These are phyloP conservation scores for Mastomys natalensis DNA, from an alignment of 2,113 vertebrate species.

Conservation along the genomic window DNA sequence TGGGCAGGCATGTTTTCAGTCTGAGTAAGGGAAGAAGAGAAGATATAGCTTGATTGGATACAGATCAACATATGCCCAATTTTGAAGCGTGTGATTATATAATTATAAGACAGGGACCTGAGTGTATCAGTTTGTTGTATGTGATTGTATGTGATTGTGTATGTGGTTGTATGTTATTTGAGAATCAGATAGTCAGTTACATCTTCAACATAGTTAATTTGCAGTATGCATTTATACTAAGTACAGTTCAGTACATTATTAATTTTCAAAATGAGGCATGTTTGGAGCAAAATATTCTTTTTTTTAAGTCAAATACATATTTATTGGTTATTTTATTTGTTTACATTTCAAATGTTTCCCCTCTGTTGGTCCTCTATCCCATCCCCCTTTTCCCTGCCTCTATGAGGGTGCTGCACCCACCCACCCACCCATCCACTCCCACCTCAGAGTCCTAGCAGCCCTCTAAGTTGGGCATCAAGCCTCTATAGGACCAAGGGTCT, in stretches of 20 bases:
- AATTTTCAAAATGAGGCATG: background rate
- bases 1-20: background rate
- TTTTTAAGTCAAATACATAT: background rate
- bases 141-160: too few relatives aligned
- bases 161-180: fast-evolving
- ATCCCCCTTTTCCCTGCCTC: too few relatives aligned
- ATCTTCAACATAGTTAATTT: background rate
- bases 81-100: background rate
- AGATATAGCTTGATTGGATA: background rate
- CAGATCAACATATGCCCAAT: background rate
- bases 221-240: background rate
- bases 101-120: background rate
- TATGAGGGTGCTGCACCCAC: too few relatives aligned
- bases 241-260: background rate
- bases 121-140: background rate
- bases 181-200: background rate
- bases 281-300: background rate
- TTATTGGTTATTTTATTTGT: too few relatives aligned
- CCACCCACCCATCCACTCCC: too few relatives aligned
- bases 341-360: too few relatives aligned
- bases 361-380: too few relatives aligned
- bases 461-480: too few relatives aligned
- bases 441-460: too few relatives aligned
- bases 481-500: too few relatives aligned
- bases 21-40: background rate